Conservation (phyloP, 1,140 invertebrate genomes). For the Ptiloglossa arizonensis region DNA sequence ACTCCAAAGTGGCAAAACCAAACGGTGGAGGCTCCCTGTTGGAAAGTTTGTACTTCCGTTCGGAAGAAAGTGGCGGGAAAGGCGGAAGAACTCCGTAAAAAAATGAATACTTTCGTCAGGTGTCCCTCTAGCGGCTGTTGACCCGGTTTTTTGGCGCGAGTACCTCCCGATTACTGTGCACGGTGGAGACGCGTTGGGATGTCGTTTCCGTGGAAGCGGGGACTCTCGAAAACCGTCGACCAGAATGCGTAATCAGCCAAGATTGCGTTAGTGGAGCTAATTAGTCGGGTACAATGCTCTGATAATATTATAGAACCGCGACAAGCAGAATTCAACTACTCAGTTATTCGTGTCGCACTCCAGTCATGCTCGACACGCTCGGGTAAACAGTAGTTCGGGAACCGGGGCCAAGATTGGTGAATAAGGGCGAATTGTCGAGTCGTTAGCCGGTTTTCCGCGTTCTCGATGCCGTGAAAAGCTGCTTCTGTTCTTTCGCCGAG, state of each 20-base stretch:
- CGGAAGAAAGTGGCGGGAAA: too few relatives aligned
- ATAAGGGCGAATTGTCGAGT: slow-evolving; percentile 66
- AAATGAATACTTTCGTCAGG: background rate
- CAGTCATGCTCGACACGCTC: slow-evolving; percentile 72
- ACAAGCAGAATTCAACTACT: slow-evolving; percentile 69
- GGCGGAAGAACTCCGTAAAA: too few relatives aligned
- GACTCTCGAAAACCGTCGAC: slow-evolving; percentile 54
- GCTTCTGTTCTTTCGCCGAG: slow-evolving; percentile 18
- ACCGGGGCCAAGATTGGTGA: slow-evolving; percentile 58
- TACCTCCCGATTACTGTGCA: background rate
- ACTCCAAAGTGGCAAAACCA: too few relatives aligned
- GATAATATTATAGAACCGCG: slow-evolving; percentile 74
- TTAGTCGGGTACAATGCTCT: slow-evolving; percentile 75
- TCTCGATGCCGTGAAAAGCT: slow-evolving; percentile 48
- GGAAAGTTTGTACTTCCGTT: too few relatives aligned
- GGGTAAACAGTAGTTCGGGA: slow-evolving; percentile 61
- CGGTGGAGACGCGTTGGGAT: background rate
- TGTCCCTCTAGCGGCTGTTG: background rate
- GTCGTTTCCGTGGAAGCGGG: slow-evolving; percentile 20
- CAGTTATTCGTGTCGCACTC: slow-evolving; percentile 74
- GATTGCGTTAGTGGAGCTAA: slow-evolving; percentile 73
- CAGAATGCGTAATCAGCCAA: slow-evolving; percentile 74
- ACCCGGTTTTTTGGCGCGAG: background rate
- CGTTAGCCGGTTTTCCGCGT: slow-evolving; percentile 59
- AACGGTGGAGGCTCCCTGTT: too few relatives aligned